Evolutionary conservation across 2,797 vertebrate genomes (phyloP).

Genomic region (Decapterus maruadsi): DNA sequence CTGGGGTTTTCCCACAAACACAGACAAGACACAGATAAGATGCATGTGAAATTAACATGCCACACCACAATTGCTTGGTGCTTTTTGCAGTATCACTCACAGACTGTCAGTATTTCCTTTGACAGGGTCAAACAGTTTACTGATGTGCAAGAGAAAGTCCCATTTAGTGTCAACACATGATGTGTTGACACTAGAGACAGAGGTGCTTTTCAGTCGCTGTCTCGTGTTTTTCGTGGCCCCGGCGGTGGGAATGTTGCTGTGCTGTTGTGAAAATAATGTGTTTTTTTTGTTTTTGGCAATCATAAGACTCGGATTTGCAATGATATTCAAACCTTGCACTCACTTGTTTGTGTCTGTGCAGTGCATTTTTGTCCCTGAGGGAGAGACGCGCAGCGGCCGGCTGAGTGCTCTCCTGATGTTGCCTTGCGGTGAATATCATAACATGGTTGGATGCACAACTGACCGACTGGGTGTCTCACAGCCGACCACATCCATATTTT

Average conservation of each 20-base stretch:
- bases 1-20: conserved; percentile 53
- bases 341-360: neutral
- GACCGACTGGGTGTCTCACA: conserved; percentile 3
- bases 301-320: conserved; percentile 20
- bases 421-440: conserved; percentile 35
- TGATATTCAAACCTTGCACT: conserved; percentile 7
- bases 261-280: neutral
- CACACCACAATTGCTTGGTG: neutral
- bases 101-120: conserved; percentile 1
- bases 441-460: conserved; percentile 31
- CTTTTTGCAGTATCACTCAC: neutral
- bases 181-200: conserved; percentile 28
- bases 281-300: conserved; percentile 24
- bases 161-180: neutral
- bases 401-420: conserved; percentile 58
- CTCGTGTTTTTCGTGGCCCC: neutral
- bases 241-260: neutral
- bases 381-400: neutral
- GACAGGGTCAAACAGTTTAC: conserved; percentile 6
- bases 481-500: neutral
- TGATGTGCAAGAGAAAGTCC: neutral
- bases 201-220: neutral
- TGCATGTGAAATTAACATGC: neutral
- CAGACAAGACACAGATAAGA: conserved; percentile 7
- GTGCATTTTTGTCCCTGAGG: no score